Conservation (phyloP, 2,888 invertebrate species). For the Phanerotoma sp. region DNA sequence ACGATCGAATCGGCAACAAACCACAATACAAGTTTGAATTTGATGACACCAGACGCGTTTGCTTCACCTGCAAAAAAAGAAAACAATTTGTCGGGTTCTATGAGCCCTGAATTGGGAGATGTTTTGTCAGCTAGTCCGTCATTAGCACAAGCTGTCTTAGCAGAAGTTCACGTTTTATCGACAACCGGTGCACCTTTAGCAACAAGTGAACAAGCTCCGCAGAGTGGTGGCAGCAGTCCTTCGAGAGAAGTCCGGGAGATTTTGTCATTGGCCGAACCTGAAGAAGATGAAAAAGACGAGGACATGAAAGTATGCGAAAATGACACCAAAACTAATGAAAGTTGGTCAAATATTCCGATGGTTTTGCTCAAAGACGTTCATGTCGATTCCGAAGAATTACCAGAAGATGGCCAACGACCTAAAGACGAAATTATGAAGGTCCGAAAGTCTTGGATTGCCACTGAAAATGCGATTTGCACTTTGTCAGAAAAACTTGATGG, state of each 20-base stretch:
- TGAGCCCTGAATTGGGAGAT: constrained; percentile 48
- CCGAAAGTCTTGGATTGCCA: constrained; percentile 29
- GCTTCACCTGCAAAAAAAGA: constrained; percentile 63
- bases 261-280: constrained; percentile 66
- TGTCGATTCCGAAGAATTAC: constrained; percentile 31
- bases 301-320: constrained; percentile 37
- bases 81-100: constrained; percentile 51
- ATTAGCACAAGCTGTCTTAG: constrained; percentile 48
- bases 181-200: constrained; percentile 46
- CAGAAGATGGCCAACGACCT: constrained; percentile 23
- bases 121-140: constrained; percentile 48
- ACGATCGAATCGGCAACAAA: constrained; percentile 50
- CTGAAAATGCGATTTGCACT: constrained; percentile 35
- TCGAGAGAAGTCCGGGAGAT: constrained; percentile 90
- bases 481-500: constrained; percentile 47
- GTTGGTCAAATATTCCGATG: constrained; percentile 58
- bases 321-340: constrained; percentile 41
- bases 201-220: constrained; percentile 53
- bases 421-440: constrained; percentile 11
- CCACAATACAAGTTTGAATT: constrained; percentile 62
- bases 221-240: constrained; percentile 86
- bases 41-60: constrained; percentile 89
- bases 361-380: constrained; percentile 47
- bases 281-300: constrained; percentile 44
- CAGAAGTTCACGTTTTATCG: constrained; percentile 47